Base-by-base conservation (phyloP, 1,140 invertebrate species). In the Anastatus disparis region DNA sequence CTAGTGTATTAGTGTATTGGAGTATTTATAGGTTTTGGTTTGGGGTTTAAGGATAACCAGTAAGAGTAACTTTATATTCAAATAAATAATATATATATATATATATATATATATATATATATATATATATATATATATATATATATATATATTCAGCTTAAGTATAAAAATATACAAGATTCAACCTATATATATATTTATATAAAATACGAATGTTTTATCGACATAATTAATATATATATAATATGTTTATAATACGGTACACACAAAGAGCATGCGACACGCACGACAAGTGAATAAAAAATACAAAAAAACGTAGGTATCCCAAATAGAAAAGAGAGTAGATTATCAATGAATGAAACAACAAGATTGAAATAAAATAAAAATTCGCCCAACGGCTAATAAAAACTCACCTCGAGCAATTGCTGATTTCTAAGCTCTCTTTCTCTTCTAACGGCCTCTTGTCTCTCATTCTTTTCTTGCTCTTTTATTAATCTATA, bases 391-490 rank as follows among this genome's bases (percentile, higher is more conserved):
- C 53, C 58, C 12, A 67, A 22, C 12, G 55, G 22, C 31, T 61
- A 42, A 58, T 52, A 24, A 44, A 82, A 78, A 84, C 81, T 84
- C 75, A 89, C 88, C 87, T 92, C 91, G 40, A 91, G 84, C 12
- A 91, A 83, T 77, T 92, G 91, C 75, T 93, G 92, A 76, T 91
- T 91, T 74, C 91, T 87, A 26, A 92, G 87, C 78, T 94, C 93
- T 70, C 90, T 88, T 78, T 95, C 93, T 62, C 91, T 88, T 46
- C 91, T 87, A 56, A 91, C 89, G 75, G 92, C 91, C 79, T 95
- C 93, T 77, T 93, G 89, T 69, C 91, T 87, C 75, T 95, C 93
- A 35, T 89, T 88, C 76, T 92, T 91, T 81, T 97, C 95, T 70
- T 93, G 89, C 74, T 94, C 92, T 77, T 91, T 90, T 59, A 91